Evolutionary conservation across 2,113 vertebrate species (phyloP), one percentile per base, ranked within the genome.

Genomic region (Protomyctophum bolini): DNA sequence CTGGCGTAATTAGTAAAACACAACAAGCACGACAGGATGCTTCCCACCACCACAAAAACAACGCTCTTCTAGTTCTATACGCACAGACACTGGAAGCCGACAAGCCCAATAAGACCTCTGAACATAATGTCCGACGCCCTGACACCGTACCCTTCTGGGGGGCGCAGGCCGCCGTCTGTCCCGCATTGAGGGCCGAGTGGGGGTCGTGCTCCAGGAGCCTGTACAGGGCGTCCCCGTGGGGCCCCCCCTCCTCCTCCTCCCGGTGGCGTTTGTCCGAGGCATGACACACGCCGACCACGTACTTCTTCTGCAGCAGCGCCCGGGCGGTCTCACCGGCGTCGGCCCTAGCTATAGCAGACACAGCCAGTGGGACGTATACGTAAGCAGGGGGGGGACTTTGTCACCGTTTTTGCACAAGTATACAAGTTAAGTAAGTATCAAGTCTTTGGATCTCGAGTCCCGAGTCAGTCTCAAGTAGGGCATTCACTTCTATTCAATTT

Each of bases 161-260:
- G 33, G 7, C 56, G 85, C 85, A 91, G 58, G 73, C 49, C 14
- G 90, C 90, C 8, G 86, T 92, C 76, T 87, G 81, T 88, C 88
- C 89, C 76, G 77, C 7, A 76, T 91, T 92, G 71, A 93, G 86
- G 52, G 90, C 82, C 52, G 88, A 76, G 21, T 81, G 69, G 54
- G 87, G 84, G 82, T 84, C 89, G 10, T 91, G 82, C 79, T 92
- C 88, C 83, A 91, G 66, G 66, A 92, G 87, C 76, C 89, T 91
- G 87, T 85, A 92, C 75, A 92, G 83, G 4, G 81, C 7, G 12
- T 84, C 86, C 75, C 65, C 50, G 54, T 65, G 21, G 33, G 56
- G 59, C 70, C 82, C 83, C 29, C 77, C 79, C 46, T 86, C 75
- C 21, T 21, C 72, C 56, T 85, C 87, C 74, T 3, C 3, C n/a